Conservation (phyloP, 1,140 invertebrate species). For the Saccostrea glomerata region DNA sequence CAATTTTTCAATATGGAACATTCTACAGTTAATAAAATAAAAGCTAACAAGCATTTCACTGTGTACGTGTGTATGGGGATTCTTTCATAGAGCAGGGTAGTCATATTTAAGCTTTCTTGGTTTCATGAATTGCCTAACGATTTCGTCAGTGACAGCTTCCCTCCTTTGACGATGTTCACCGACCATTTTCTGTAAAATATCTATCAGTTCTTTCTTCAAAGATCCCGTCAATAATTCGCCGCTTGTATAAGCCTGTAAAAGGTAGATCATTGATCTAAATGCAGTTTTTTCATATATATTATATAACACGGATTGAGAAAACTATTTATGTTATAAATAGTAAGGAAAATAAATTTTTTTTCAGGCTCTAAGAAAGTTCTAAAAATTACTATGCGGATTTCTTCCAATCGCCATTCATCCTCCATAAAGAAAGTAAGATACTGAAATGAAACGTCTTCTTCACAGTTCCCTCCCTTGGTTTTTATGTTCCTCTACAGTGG, state of each 20-base stretch:
- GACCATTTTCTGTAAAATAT: conserved; percentile 87
- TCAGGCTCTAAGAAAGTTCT: background rate
- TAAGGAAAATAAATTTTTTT: background rate
- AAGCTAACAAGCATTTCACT: no score
- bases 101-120: conserved; percentile 87
- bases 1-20: no score
- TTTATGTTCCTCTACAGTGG: conserved; percentile 95
- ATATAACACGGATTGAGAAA: no score
- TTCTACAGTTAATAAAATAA: no score
- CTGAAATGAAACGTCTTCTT: conserved; percentile 97
- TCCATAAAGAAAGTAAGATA: conserved; percentile 97
- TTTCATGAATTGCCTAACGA: conserved; percentile 90
- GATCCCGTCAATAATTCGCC: conserved; percentile 96
- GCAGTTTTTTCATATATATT: no score
- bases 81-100: background rate
- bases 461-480: conserved; percentile 93
- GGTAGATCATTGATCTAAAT: no score
- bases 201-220: conserved; percentile 94
- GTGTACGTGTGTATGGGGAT: no score
- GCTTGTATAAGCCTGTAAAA: conserved; percentile 88
- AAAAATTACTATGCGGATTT: conserved; percentile 78
- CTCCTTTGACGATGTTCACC: conserved; percentile 90
- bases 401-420: conserved; percentile 91
- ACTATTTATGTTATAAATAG: no score
- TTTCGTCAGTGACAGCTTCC: conserved; percentile 91